Evolutionary conservation across 2,888 invertebrate genomes (phyloP), one percentile per base, ranked within the genome.

Genomic region (Trissoscelio sp.): DNA sequence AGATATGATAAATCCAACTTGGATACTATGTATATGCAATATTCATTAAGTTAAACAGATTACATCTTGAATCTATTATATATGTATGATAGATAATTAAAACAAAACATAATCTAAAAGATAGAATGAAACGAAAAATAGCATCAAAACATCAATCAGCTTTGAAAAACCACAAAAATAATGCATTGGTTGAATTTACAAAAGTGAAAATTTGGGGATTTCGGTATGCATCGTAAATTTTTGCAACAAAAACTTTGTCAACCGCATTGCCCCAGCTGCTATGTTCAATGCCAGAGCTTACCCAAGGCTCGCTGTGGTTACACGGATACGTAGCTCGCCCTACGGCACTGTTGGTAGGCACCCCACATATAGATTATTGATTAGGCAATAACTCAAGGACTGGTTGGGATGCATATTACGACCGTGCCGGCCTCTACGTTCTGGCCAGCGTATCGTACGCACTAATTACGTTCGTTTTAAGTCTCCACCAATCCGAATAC

Each of bases 311-410:
- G 83, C 79, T 81, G 82, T 83, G 85, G 87, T 87, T 86, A 87
- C 84, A 87, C 86, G 88, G 86, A 87, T 88, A 87, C 86, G 79
- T 83, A 85, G 86, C 84, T 83, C 85, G 84, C 86, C 85, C 87
- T 85, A 87, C 87, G 84, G 79, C 77, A 75, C 83, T 80, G 79
- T 80, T 80, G 84, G 83, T 85, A 84, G 84, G 85, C 86, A 87
- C 90, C 82, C 82, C 88, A 88, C 89, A 89, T 91, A 91, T 91
- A 90, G 91, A 91, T 91, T 91, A 91, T 91, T 90, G 91, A 91
- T 91, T 90, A 90, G 90, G 90, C 89, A 90, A 91, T 91, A 91
- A 91, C 90, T 91, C 91, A 91, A 91, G 91, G 90, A 90, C 91
- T 91, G 89, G 89, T 89, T 86, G 89, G 90, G 89, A 88, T 89